Percentiles rank a stretch among this genome's conserved stretches.
Evolutionary conservation across 1,140 invertebrate genomes (phyloP).

Genomic region (Ceratoteleas bidentatus): DNA sequence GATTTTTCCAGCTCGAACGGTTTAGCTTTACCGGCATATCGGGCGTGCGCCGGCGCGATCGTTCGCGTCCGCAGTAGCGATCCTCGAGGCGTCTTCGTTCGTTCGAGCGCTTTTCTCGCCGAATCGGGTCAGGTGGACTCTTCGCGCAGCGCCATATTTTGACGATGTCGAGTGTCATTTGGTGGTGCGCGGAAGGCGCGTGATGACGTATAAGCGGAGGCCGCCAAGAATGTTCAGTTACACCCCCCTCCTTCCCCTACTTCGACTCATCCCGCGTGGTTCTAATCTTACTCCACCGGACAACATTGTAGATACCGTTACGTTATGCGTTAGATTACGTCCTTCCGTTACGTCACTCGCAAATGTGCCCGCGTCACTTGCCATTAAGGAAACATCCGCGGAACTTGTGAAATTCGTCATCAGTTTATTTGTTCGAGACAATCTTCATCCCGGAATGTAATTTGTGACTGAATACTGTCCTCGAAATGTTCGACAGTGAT

Average conservation of each 20-base stretch:
- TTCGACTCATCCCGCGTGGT: slow-evolving; percentile 9
- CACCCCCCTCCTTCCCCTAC: background rate
- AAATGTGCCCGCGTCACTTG: background rate
- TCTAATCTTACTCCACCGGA: slow-evolving; percentile 21
- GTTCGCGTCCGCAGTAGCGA: slow-evolving; percentile 26
- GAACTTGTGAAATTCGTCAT: background rate
- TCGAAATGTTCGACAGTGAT: no score
- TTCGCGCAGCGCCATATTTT: slow-evolving; percentile 33
- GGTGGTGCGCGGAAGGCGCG: slow-evolving; percentile 24
- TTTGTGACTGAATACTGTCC: no score
- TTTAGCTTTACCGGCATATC: no score
- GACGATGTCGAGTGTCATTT: slow-evolving; percentile 34
- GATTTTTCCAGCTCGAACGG: no score
- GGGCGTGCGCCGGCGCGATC: no score
- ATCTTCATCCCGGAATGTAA: no score
- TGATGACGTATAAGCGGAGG: slow-evolving; percentile 14
- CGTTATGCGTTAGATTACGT: slow-evolving; percentile 27
- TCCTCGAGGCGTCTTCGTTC: slow-evolving; percentile 24
- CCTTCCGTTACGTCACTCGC: slow-evolving; percentile 20
- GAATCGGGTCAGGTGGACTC: slow-evolving; percentile 34
- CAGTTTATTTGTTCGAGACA: background rate
- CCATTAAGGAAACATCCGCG: background rate
- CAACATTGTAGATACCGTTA: slow-evolving; percentile 15
- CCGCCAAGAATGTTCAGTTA: slow-evolving; percentile 22
- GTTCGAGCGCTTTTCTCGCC: slow-evolving; percentile 12